Percentiles rank a stretch among this genome's conserved stretches.
These are phyloP conservation scores for Aphaenogaster ashmeadi DNA, from an alignment of 1,140 invertebrate genomes.

Conservation along the genomic window DNA sequence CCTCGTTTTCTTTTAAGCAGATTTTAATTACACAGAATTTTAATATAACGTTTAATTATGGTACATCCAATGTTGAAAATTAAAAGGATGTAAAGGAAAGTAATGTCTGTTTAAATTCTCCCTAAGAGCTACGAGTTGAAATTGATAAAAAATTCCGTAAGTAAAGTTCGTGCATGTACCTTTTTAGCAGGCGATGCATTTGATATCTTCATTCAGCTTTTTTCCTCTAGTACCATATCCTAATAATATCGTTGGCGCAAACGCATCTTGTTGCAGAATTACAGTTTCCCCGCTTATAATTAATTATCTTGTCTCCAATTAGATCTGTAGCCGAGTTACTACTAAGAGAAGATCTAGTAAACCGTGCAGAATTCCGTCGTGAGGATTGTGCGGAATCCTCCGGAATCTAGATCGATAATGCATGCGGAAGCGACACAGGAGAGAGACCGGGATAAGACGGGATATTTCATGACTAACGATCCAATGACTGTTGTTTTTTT, in stretches of 20 bases:
- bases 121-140: slow-evolving; percentile 18
- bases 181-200: background rate
- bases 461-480: slow-evolving; percentile 9
- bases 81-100: background rate
- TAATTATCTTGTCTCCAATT: slow-evolving; percentile 43
- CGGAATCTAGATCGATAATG: slow-evolving; percentile 53
- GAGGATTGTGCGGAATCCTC: slow-evolving; percentile 51
- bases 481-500: slow-evolving; percentile 5
- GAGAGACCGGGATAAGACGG: background rate
- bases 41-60: slow-evolving; percentile 24
- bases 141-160: slow-evolving; percentile 7
- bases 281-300: slow-evolving; percentile 30
- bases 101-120: background rate
- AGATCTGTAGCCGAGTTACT: background rate
- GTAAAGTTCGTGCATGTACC: background rate
- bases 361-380: slow-evolving; percentile 42
- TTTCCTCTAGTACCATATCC: background rate
- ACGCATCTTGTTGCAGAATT: slow-evolving; percentile 7
- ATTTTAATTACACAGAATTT: background rate
- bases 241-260: background rate
- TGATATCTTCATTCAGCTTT: background rate
- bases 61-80: background rate
- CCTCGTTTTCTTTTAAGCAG: background rate
- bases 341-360: slow-evolving; percentile 10
- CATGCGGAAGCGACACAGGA: background rate